A percentile compares a stretch with the other conserved stretches of the same genome.
phyloP scores from a whole-genome alignment of 2,797 vertebrate species.

The Gambelia wislizenii region DNA sequence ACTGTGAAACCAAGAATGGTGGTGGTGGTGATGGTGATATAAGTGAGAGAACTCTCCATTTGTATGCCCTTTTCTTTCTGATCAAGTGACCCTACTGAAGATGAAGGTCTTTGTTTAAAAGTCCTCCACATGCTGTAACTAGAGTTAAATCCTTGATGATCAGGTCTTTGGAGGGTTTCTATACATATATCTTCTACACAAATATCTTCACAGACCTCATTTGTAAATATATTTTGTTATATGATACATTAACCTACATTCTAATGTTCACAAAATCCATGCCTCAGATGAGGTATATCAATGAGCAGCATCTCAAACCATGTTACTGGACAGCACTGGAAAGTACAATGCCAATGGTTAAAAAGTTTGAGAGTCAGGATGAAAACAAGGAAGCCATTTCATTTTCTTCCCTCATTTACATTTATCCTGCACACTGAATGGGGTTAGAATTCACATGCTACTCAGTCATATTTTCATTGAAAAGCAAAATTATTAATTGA shows the following conservation, averaged over 20 bases:
- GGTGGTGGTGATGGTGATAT: too few species aligned
- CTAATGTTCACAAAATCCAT: neutral
- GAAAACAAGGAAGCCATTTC: conserved; percentile 66
- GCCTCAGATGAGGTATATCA: neutral
- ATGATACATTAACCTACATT: neutral
- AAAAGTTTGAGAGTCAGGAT: neutral
- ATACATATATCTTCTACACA: too few species aligned
- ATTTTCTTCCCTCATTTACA: conserved; percentile 69
- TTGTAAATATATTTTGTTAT: neutral
- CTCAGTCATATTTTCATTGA: conserved; percentile 78
- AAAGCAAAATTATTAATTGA: conserved; percentile 78
- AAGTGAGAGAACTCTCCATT: too few species aligned
- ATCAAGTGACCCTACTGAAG: neutral
- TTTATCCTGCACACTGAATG: conserved; percentile 61
- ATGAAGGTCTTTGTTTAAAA: neutral
- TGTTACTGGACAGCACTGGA: neutral
- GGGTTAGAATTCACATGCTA: conserved; percentile 69
- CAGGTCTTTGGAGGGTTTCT: neutral
- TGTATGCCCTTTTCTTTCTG: neutral
- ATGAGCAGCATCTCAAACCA: neutral
- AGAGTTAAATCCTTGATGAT: neutral
- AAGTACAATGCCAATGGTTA: neutral
- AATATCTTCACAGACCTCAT: neutral
- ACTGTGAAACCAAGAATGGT: too few species aligned
- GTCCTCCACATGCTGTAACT: neutral